Evolutionary conservation across 2,113 vertebrate species (phyloP), one percentile per base, ranked within the genome.

Genomic region (Trinectes maculatus): DNA sequence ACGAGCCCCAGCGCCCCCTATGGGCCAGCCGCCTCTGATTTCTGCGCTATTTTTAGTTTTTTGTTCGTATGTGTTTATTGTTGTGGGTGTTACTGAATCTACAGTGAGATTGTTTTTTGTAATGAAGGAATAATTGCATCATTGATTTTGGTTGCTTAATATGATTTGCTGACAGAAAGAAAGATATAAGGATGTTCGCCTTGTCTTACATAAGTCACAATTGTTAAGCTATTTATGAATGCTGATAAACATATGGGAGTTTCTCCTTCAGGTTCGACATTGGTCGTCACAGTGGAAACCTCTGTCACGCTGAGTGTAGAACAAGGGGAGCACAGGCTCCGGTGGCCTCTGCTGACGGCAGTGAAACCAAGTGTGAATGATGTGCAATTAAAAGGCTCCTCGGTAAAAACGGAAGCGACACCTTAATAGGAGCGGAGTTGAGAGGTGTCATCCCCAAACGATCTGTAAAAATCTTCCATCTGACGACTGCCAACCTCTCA

Each of bases 321-420:
- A 61, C 63, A 79, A 60, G 53, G 42, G 25, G 52, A 70, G 53
- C 67, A 25, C 62, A 55, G 59, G 60, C 73, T 65, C 29, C 59
- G 39, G 69, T 61, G 34, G 42, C 64, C 57, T 73, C 26, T 4
- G 13, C 68, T 77, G 69, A 72, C 83, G 70, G 51, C 58, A 55
- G 49, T 57, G 66, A 72, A 79, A 60, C 52, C 53, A 25, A 75
- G 70, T 74, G 60, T 77, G 78, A 81, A 56, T 64, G 70, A 78
- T 75, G 79, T 70, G 73, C 71, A 71, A 84, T 82, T 84, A 77
- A 79, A 80, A 65, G 31, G 42, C 54, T 48, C 43, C 54, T 48
- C 34, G 9, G 53, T 43, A 56, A 59, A 67, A 73, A 60, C 31
- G 51, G 56, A 69, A 79, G 51, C 29, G 55, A 40, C 39, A 34